Evolutionary conservation across 1,140 invertebrate species (phyloP).

Genomic region (Theocolax elegans): DNA sequence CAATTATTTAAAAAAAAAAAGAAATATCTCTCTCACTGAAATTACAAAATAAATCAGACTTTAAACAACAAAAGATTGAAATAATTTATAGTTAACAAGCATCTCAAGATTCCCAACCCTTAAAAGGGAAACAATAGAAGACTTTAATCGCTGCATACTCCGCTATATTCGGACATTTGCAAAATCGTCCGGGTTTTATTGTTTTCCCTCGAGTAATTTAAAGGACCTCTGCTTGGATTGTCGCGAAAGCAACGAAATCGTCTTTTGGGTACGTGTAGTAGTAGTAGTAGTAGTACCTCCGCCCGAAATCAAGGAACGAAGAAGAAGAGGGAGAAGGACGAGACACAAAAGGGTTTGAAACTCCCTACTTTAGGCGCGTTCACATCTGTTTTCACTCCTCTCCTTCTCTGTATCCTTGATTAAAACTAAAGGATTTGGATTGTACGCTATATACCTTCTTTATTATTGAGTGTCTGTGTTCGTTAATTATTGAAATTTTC

Average conservation of each 20-base stretch:
- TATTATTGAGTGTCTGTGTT: slow-evolving; percentile 11
- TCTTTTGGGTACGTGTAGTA: not conserved
- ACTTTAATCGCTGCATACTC: too few relatives aligned
- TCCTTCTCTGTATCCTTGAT: slow-evolving; percentile 44
- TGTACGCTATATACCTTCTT: slow-evolving; percentile 34
- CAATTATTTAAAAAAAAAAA: too few relatives aligned
- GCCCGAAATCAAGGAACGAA: slow-evolving; percentile 14
- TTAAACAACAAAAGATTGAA: too few relatives aligned
- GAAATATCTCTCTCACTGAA: too few relatives aligned
- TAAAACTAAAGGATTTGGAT: slow-evolving; percentile 42
- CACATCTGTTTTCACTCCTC: slow-evolving; percentile 43
- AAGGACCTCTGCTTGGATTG: not conserved
- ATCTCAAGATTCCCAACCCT: too few relatives aligned
- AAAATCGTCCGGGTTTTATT: slow-evolving; percentile 9
- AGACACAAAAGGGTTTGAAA: slow-evolving; percentile 19
- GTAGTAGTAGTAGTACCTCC: not conserved
- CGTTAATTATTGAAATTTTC: slow-evolving; percentile 38
- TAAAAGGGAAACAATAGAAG: too few relatives aligned
- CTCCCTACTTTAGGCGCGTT: not conserved
- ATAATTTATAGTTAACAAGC: too few relatives aligned
- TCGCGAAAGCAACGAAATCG: not conserved
- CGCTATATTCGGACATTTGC: not conserved
- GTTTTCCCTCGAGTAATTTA: slow-evolving; percentile 32
- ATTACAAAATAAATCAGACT: too few relatives aligned
- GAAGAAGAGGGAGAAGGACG: too few relatives aligned